A percentile compares a stretch with the other conserved stretches of the same genome.
phyloP scores from a whole-genome alignment of 2,113 vertebrate species.

The Malurus cyaneus region DNA sequence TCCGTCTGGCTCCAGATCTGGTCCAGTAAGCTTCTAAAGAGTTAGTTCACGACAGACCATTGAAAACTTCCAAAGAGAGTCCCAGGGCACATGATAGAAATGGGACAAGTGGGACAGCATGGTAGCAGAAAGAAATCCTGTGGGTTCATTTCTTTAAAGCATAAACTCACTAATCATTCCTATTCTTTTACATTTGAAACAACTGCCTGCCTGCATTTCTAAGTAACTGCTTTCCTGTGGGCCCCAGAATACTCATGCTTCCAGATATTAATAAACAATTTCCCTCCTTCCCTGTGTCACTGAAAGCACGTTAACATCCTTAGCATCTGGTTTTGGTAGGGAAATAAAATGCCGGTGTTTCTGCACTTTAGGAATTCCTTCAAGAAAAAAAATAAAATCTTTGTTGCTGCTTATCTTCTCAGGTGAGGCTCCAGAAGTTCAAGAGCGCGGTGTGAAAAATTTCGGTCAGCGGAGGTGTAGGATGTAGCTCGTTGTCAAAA shows the following conservation, averaged over 20 bases:
- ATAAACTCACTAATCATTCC: conserved; percentile 64
- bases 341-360: not conserved
- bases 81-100: conserved; percentile 53
- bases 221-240: conserved; percentile 40
- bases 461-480: not conserved
- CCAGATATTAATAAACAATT: conserved; percentile 53
- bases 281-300: conserved; percentile 22
- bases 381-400: not conserved
- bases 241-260: conserved; percentile 32
- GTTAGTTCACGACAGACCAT: conserved; percentile 47
- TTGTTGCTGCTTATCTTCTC: not conserved
- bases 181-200: conserved; percentile 62
- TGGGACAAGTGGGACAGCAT: conserved; percentile 48
- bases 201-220: conserved; percentile 59
- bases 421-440: not conserved
- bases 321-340: not conserved
- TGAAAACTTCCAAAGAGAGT: conserved; percentile 57
- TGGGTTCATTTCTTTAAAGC: conserved; percentile 64
- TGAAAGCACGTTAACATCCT: conserved; percentile 9
- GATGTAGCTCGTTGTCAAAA: not conserved
- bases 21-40: conserved; percentile 60
- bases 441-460: not conserved
- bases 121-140: conserved; percentile 54
- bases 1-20: conserved; percentile 61
- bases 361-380: not conserved